Evolutionary conservation across 2,888 invertebrate genomes (phyloP), one percentile per base, ranked within the genome.

Genomic region (Yponomeuta plumbellus): DNA sequence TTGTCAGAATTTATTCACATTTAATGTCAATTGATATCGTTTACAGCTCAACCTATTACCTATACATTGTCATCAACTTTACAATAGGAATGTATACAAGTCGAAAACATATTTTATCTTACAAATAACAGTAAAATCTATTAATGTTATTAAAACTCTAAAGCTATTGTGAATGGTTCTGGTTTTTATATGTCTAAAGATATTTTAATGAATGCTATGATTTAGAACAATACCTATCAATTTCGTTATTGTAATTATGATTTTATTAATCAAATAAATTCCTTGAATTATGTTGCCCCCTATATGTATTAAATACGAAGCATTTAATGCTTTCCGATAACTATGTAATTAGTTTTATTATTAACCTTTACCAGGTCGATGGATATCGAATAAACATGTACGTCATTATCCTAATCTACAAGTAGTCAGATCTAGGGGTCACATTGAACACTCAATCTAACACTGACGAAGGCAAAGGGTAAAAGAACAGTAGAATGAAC

Each of bases 41-140:
- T 52, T 88, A 88, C 83, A 89, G 77, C 76, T 83, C 84, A 85
- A 80, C 83, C 88, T 91, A 89, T 83, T 85, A 34, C 34, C 34
- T 34, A 79, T 85, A 89, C 86, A 88, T 64, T 81, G 82, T 81
- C 77, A 75, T 81, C 77, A 84, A 87, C 78, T 88, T 86, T 86
- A 88, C 85, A 88, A 80, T 85, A 84, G 80, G 80, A 85, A 86
- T 89, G 90, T 90, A 90, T 88, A 91, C 88, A 90, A 86, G 86
- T 88, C 90, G 87, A 91, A 90, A 91, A 91, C 88, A 90, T 89
- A 88, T 79, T 81, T 68, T 87, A 88, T 88, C 78, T 88, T 89
- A 89, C 83, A 88, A 65, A 56, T 84, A 84, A 80, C 76, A 79
- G 77, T 88, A 87, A 85, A 83, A 76, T 81, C 85, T 89, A 89